Evolutionary conservation across 2,888 invertebrate species (phyloP).

Genomic region (Diplazon laetatorius): DNA sequence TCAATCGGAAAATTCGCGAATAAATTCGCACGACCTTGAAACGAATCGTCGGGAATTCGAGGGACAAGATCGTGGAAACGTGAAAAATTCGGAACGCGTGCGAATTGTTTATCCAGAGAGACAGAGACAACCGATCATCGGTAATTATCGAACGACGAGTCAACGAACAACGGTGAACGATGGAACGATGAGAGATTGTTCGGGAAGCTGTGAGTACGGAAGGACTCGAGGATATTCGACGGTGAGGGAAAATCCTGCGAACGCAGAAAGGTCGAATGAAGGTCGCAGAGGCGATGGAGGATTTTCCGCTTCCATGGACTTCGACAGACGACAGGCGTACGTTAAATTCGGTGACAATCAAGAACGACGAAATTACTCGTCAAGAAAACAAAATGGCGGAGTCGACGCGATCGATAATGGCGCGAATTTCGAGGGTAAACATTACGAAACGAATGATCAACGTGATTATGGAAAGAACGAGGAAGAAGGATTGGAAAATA

Average conservation of each 20-base stretch:
- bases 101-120: conserved; percentile 53
- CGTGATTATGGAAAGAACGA: conserved; percentile 4
- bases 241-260: background rate
- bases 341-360: conserved; percentile 27
- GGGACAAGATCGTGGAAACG: conserved; percentile 30
- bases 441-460: conserved; percentile 12
- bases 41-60: background rate
- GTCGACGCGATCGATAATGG: conserved; percentile 45
- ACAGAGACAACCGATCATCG: conserved; percentile 27
- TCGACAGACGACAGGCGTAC: conserved; percentile 33
- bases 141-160: conserved; percentile 16
- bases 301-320: conserved; percentile 43
- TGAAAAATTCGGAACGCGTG: conserved; percentile 18
- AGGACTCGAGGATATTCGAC: conserved; percentile 17
- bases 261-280: too few species aligned
- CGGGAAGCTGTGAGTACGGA: conserved; percentile 25
- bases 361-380: conserved; percentile 1
- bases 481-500: conserved; percentile 62
- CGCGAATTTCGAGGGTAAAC: conserved; percentile 33
- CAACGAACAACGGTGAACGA: background rate
- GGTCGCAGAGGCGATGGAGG: conserved; percentile 17
- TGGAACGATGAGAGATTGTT: conserved; percentile 21
- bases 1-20: conserved; percentile 12
- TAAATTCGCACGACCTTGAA: background rate
- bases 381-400: conserved; percentile 11